Evolutionary conservation across 2,888 invertebrate species (phyloP).

Genomic region (Ophion obscuratus): DNA sequence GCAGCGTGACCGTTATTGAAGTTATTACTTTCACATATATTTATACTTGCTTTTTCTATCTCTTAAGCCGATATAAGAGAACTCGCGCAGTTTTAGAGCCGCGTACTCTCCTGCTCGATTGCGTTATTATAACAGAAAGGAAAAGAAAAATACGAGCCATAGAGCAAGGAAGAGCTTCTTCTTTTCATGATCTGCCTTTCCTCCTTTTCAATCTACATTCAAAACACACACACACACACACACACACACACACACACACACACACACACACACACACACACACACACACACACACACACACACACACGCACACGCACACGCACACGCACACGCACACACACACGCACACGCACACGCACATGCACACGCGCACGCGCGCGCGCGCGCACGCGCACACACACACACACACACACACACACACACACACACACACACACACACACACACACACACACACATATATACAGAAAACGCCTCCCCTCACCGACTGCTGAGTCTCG

Average conservation of each 20-base stretch:
- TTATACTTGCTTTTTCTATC: constrained; percentile 27
- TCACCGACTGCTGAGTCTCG: constrained; percentile 26
- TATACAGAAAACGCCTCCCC: constrained; percentile 24
- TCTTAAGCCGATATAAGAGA: constrained; percentile 27
- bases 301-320: no score
- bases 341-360: no score
- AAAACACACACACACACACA: background rate
- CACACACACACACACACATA: background rate
- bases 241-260: no score
- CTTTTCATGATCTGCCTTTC: constrained; percentile 44
- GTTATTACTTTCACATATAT: constrained; percentile 70
- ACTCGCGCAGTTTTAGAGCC: constrained; percentile 23
- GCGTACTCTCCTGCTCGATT: constrained; percentile 37
- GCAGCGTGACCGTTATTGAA: constrained; percentile 68
- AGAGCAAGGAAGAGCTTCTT: constrained; percentile 19
- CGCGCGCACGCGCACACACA: no score
- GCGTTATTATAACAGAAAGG: constrained; percentile 49
- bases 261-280: no score
- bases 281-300: no score
- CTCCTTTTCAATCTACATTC: background rate
- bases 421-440: no score
- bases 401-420: no score
- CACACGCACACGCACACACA: no score
- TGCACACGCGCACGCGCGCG: no score
- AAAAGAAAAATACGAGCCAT: constrained; percentile 34